phyloP scores from a whole-genome alignment of 1,140 invertebrate genomes.

The Drosophila pseudoananassae region DNA sequence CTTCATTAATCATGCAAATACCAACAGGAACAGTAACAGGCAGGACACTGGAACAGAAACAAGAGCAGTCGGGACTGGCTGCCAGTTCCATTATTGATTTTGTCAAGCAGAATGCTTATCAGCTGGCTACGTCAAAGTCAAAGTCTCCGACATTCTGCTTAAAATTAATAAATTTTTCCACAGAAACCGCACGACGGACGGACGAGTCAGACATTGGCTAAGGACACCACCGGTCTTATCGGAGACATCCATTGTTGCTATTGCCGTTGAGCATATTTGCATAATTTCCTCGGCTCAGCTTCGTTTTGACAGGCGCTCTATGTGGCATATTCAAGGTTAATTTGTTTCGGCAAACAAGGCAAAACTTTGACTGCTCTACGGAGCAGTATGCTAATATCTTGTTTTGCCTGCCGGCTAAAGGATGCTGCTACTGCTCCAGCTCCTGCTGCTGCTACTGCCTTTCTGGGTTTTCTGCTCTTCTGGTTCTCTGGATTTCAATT shows the following conservation, averaged over 20 bases:
- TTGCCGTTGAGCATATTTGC: slow-evolving; percentile 41
- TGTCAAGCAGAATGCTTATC: slow-evolving; percentile 61
- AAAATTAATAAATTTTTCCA: slow-evolving; percentile 67
- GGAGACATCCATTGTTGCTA: slow-evolving; percentile 40
- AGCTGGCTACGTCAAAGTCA: slow-evolving; percentile 53
- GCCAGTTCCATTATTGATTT: slow-evolving; percentile 65
- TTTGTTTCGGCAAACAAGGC: slow-evolving; percentile 71
- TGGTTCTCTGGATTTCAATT: slow-evolving; percentile 40
- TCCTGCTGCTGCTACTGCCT: background rate
- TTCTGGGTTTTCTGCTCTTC: slow-evolving; percentile 18
- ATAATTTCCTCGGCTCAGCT: slow-evolving; percentile 46
- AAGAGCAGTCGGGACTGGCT: slow-evolving; percentile 22
- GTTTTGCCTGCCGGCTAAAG: slow-evolving; percentile 1
- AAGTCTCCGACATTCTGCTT: slow-evolving; percentile 41
- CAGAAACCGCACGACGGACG: slow-evolving; percentile 3
- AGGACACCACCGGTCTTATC: slow-evolving; percentile 35
- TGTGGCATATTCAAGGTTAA: slow-evolving; percentile 69
- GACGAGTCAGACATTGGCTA: background rate
- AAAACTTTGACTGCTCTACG: slow-evolving; percentile 55
- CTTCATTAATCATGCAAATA: slow-evolving; percentile 81
- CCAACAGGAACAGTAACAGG: slow-evolving; percentile 35
- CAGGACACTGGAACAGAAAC: slow-evolving; percentile 23
- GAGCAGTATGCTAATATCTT: slow-evolving; percentile 73
- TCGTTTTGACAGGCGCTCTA: slow-evolving; percentile 34
- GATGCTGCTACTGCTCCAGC: background rate